A percentile compares a stretch with the other conserved stretches of the same genome.
These are phyloP conservation scores for Dolomedes plantarius DNA, from an alignment of 2,888 invertebrate genomes.

Conservation along the genomic window DNA sequence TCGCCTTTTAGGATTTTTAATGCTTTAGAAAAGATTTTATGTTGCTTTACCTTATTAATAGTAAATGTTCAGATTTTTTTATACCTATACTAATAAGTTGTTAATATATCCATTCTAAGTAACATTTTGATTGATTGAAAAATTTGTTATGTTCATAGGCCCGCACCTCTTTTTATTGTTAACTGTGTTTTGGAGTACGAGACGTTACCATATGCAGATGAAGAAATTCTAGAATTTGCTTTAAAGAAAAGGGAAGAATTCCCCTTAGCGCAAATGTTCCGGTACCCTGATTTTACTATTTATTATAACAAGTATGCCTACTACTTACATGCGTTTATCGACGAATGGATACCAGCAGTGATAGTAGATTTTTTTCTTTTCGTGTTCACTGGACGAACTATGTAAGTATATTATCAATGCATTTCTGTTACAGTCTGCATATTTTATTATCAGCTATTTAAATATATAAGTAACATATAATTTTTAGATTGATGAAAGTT, in stretches of 20 bases:
- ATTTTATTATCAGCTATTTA: no score
- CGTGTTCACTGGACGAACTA: slow-evolving; percentile 54
- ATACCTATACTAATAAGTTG: no score
- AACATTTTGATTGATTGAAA: no score
- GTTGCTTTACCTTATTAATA: no score
- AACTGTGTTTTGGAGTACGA: slow-evolving; percentile 48
- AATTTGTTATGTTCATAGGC: slow-evolving; percentile 43
- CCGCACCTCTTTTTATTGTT: slow-evolving; percentile 14
- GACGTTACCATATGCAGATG: slow-evolving; percentile 31
- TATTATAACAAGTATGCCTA: slow-evolving; percentile 35
- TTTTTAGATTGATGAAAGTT: slow-evolving; percentile 43
- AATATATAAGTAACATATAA: no score
- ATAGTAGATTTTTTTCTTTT: slow-evolving; percentile 42
- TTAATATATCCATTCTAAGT: no score
- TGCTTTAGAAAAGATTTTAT: no score
- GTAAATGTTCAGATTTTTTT: no score
- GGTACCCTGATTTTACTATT: slow-evolving; percentile 58
- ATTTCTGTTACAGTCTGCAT: no score
- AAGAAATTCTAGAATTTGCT: slow-evolving; percentile 33
- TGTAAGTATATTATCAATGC: slow-evolving; percentile 34
- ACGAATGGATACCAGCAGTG: slow-evolving; percentile 59
- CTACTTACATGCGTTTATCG: slow-evolving; percentile 51
- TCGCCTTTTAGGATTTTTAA: no score
- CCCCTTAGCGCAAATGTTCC: slow-evolving; percentile 47
- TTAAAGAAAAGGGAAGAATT: slow-evolving; percentile 47